These are phyloP conservation scores for Paracentrotus lividus DNA, from an alignment of 53 echinoderm and acorn worm species.

Conservation along the genomic window DNA sequence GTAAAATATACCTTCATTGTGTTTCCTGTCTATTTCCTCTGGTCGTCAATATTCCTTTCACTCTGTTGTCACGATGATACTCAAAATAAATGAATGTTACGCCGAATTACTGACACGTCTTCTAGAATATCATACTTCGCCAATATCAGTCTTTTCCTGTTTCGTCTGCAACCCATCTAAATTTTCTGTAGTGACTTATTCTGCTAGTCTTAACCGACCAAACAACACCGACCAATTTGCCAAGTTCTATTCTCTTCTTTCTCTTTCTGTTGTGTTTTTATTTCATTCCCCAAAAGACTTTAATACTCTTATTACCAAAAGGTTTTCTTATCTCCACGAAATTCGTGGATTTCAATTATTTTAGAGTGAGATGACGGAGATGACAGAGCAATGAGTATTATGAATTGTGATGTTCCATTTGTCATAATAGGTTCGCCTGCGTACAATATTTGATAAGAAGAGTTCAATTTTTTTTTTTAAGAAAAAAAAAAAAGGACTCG, in stretches of 20 bases:
- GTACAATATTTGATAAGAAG: too few relatives aligned
- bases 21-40: not conserved
- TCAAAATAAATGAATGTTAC: conserved; percentile 14
- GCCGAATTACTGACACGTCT: conserved; percentile 1
- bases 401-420: too few relatives aligned
- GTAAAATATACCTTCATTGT: not conserved
- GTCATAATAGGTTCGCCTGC: too few relatives aligned
- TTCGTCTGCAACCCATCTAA: conserved; percentile 5
- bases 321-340: too few relatives aligned
- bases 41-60: not conserved
- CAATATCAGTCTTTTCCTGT: conserved; percentile 44
- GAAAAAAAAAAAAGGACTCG: too few relatives aligned
- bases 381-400: too few relatives aligned
- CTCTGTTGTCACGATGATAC: conserved; percentile 5
- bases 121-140: not conserved
- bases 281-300: not conserved
- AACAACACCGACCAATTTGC: not conserved
- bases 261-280: not conserved
- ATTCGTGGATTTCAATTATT: too few relatives aligned
- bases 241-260: not conserved
- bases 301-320: not conserved
- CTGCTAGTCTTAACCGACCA: not conserved
- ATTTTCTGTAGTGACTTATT: conserved; percentile 1
- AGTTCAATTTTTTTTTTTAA: too few relatives aligned
- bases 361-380: too few relatives aligned